These are phyloP conservation scores for Catalaphyllia jardinei DNA, from an alignment of 64 coral and sea anemone genomes.

Conservation along the genomic window DNA sequence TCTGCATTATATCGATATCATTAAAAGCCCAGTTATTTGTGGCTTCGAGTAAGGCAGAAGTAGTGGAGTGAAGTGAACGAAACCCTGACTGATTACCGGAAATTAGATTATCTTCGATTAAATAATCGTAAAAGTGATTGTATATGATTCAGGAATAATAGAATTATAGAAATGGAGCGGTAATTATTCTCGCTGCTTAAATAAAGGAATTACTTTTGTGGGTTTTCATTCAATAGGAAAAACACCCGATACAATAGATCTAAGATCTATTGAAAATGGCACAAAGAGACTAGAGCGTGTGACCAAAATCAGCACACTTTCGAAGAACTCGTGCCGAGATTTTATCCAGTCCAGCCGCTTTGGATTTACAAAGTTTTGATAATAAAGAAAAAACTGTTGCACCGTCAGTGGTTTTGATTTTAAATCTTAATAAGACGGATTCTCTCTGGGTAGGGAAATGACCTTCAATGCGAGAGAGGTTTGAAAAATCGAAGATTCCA, in stretches of 20 bases:
- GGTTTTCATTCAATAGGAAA: conserved; percentile 48
- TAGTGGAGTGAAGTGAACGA: neutral
- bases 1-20: conserved; percentile 32
- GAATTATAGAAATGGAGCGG: conserved; percentile 42
- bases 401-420: no score
- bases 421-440: no score
- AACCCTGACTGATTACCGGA: conserved; percentile 38
- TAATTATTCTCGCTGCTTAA: conserved; percentile 64
- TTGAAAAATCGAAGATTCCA: no score
- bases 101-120: conserved; percentile 26
- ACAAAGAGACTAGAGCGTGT: neutral
- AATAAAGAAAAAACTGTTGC: no score
- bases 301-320: no score
- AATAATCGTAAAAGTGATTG: conserved; percentile 35
- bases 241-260: conserved; percentile 24
- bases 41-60: conserved; percentile 19
- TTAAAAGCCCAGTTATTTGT: conserved; percentile 20
- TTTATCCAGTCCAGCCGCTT: no score
- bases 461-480: no score
- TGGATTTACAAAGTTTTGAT: no score
- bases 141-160: conserved; percentile 48
- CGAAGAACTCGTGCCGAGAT: no score
- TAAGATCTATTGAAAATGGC: no score
- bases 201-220: conserved; percentile 52
- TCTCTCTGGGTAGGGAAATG: no score